Percentiles rank a stretch among this genome's conserved stretches.
phyloP scores from a whole-genome alignment of 2,113 vertebrate species.

The Plectropomus leopardus region DNA sequence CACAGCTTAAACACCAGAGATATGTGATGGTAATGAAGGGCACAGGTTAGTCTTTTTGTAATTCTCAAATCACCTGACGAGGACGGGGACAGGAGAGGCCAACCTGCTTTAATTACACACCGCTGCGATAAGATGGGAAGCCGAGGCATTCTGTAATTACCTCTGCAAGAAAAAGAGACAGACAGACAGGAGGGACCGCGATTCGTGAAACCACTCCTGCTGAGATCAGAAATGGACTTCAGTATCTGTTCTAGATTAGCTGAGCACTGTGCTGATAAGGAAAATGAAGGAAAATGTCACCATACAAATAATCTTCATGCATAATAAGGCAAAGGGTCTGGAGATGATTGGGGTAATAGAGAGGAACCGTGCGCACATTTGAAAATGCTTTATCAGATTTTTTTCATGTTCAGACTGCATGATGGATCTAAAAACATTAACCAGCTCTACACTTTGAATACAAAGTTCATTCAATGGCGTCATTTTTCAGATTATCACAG shows the following conservation, averaged over 20 bases:
- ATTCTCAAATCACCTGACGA: slow-evolving; percentile 64
- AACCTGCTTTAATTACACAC: slow-evolving; percentile 64
- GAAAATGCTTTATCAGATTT: slow-evolving; percentile 41
- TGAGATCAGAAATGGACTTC: slow-evolving; percentile 59
- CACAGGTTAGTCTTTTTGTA: slow-evolving; percentile 60
- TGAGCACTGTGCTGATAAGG: slow-evolving; percentile 53
- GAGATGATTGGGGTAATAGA: slow-evolving; percentile 36
- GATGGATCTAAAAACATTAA: slow-evolving; percentile 15
- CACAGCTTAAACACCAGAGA: slow-evolving; percentile 25
- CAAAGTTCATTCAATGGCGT: slow-evolving; percentile 21
- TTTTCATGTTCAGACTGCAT: slow-evolving; percentile 7
- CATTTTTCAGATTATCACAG: neutral
- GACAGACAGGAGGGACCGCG: slow-evolving; percentile 30
- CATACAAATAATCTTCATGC: slow-evolving; percentile 53
- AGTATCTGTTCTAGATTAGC: slow-evolving; percentile 64
- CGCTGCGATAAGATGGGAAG: slow-evolving; percentile 68
- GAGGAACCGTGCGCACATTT: slow-evolving; percentile 53
- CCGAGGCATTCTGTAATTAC: slow-evolving; percentile 71
- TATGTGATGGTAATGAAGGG: slow-evolving; percentile 68
- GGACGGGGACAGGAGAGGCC: slow-evolving; percentile 55
- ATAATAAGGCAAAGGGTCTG: slow-evolving; percentile 50
- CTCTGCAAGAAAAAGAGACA: slow-evolving; percentile 48
- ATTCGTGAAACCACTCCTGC: slow-evolving; percentile 52
- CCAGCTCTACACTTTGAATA: slow-evolving; percentile 16
- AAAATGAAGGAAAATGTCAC: slow-evolving; percentile 66